Evolutionary conservation across 1,140 invertebrate genomes (phyloP), one percentile per base, ranked within the genome.

Genomic region (Zaprionus kolodkinae): DNA sequence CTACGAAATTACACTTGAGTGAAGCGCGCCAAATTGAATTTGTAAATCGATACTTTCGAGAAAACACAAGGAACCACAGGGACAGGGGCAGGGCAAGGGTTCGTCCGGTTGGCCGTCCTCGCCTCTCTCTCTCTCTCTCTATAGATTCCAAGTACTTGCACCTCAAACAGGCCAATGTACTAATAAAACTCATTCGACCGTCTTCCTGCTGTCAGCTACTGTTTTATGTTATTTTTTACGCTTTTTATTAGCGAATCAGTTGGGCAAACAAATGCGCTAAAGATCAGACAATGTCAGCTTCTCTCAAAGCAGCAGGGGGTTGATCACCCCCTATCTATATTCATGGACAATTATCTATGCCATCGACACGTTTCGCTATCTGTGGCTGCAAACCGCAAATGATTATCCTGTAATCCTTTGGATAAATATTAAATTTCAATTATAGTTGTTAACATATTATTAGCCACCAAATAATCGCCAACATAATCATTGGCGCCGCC

Each of bases 371-470:
- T 76, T 80, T 65, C 52, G 30, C 64, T 82, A 82, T 87, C 79
- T 54, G 75, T 64, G 69, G 52, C 61, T 50, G 36, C 64, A 69
- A 87, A 80, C 84, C 84, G 76, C 86, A 86, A 90, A 90, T 80
- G 86, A 72, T 84, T 87, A 91, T 90, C 86, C 87, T 90, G 79
- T 82, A 91, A 91, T 78, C 79, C 82, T 69, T 91, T 91, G 77
- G 69, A 90, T 86, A 89, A 91, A 91, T 91, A 91, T 91, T 91
- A 91, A 91, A 89, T 91, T 91, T 91, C 89, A 91, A 91, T 91
- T 91, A 91, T 69, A 84, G 82, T 85, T 75, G 78, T 91, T 89
- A 89, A 78, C 83, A 81, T 84, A 75, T 84, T 82, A 91, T 89
- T 85, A 90, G 81, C 80, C 59, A 50, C 55, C 65, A 64, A 79